Evolutionary conservation across 2,113 vertebrate species (phyloP).

Genomic region (Seriola aureovittata): DNA sequence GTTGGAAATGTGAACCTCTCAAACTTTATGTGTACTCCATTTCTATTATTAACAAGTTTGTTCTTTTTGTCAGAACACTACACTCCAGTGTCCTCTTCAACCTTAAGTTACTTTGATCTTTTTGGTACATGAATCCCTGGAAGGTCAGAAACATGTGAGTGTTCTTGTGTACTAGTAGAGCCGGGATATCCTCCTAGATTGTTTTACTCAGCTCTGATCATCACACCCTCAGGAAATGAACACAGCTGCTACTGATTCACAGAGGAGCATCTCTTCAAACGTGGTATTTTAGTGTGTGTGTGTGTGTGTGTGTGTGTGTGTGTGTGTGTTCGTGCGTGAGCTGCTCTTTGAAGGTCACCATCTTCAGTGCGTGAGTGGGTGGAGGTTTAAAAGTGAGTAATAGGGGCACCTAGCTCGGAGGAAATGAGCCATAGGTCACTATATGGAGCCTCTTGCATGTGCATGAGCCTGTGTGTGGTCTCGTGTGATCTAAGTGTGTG

Average conservation of each 20-base stretch:
- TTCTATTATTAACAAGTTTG: background rate
- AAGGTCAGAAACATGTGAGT: constrained; percentile 49
- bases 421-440: constrained; percentile 50
- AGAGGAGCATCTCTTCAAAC: constrained; percentile 54
- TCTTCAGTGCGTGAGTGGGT: constrained; percentile 37
- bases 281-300: constrained; percentile 18
- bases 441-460: constrained; percentile 7
- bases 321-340: constrained; percentile 16
- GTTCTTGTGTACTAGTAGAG: constrained; percentile 27
- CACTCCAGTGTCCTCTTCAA: background rate
- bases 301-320: constrained; percentile 26
- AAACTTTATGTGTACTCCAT: background rate
- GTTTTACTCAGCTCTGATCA: constrained; percentile 32
- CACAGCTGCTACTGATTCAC: constrained; percentile 73
- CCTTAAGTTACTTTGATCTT: background rate
- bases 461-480: constrained; percentile 40
- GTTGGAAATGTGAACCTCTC: background rate
- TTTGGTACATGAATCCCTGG: constrained; percentile 28
- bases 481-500: constrained; percentile 20
- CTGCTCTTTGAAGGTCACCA: constrained; percentile 49
- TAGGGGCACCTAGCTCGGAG: constrained; percentile 41
- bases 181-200: constrained; percentile 74
- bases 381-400: constrained; percentile 46
- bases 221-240: constrained; percentile 74
- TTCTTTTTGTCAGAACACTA: background rate